These are phyloP conservation scores for Cyprinodon tularosa DNA, from an alignment of 2,113 vertebrate genomes.

Conservation along the genomic window DNA sequence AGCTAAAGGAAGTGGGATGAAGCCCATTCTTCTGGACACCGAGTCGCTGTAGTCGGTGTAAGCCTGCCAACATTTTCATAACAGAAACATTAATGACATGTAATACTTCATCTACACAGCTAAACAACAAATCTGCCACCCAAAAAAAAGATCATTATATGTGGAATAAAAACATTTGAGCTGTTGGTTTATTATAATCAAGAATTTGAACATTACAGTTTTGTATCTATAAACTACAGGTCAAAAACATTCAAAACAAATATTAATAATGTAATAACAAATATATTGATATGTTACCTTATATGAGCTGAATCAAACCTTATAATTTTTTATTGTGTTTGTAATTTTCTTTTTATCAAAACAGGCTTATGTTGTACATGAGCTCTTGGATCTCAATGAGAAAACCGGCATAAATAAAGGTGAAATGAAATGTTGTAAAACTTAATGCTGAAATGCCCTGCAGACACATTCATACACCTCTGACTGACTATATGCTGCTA, in stretches of 20 bases:
- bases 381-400: no score
- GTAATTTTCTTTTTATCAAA: no score
- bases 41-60: slow-evolving; percentile 99
- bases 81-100: slow-evolving; percentile 14
- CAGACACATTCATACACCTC: no score
- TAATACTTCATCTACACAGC: slow-evolving; percentile 1
- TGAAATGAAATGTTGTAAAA: no score
- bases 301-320: no score
- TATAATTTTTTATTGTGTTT: no score
- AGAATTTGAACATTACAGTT: not conserved
- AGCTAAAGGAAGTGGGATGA: slow-evolving; percentile 96
- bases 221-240: not conserved
- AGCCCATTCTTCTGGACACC: slow-evolving; percentile 97
- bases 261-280: not conserved
- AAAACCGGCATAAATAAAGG: no score
- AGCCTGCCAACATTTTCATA: slow-evolving; percentile 80
- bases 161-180: not conserved
- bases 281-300: no score
- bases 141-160: not conserved
- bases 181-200: no score
- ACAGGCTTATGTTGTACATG: no score
- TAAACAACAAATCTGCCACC: not conserved
- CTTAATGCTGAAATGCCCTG: no score
- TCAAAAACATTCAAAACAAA: not conserved
- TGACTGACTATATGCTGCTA: no score